These are phyloP conservation scores for Montipora efflorescens DNA, from an alignment of 64 coral and sea anemone genomes.

Conservation along the genomic window DNA sequence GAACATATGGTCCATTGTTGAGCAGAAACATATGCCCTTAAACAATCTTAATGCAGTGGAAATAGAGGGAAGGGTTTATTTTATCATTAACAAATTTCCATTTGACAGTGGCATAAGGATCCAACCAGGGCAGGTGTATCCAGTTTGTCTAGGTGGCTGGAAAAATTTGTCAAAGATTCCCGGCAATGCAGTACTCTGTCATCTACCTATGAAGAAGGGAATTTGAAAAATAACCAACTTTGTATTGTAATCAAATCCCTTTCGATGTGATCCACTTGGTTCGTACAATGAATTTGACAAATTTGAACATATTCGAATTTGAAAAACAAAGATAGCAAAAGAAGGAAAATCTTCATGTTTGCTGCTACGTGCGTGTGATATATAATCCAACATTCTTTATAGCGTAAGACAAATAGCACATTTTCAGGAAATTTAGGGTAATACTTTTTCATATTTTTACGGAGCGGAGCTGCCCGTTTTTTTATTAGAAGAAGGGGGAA, in stretches of 20 bases:
- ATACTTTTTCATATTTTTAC: no score
- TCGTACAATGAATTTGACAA: not conserved
- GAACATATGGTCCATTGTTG: conserved; percentile 11
- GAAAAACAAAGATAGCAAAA: no score
- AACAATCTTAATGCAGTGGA: conserved; percentile 44
- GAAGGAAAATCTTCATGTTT: no score
- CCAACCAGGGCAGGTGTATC: conserved; percentile 40
- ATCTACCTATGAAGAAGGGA: not conserved
- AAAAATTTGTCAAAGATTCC: not conserved
- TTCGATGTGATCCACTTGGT: not conserved
- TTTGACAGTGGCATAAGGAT: conserved; percentile 46
- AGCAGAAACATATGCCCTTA: conserved; percentile 37
- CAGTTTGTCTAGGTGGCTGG: conserved; percentile 13
- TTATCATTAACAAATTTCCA: conserved; percentile 1
- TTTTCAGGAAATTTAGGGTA: no score
- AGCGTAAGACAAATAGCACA: no score
- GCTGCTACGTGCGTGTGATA: no score
- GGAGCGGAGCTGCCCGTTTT: no score
- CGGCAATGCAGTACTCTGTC: no score
- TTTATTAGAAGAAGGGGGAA: no score
- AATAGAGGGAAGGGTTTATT: conserved; percentile 22
- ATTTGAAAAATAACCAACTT: not conserved
- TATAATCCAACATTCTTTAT: no score
- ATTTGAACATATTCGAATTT: not conserved
- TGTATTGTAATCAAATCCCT: not conserved